A percentile compares a stretch with the other conserved stretches of the same genome.
Evolutionary conservation across 2,888 invertebrate genomes (phyloP).

Genomic region (Neoitamus cyanurus): DNA sequence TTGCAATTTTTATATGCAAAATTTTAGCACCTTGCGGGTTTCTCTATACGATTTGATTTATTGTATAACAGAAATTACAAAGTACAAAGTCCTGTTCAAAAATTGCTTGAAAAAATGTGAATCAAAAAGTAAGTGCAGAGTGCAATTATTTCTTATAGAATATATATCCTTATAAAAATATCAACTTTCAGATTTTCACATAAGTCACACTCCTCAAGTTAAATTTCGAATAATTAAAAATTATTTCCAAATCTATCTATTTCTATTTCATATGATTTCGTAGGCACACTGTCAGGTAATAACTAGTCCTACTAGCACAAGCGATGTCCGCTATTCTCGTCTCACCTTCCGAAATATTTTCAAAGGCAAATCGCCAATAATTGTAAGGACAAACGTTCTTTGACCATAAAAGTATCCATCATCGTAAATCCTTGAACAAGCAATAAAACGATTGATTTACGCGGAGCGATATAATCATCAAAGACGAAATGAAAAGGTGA

Average conservation of each 20-base stretch:
- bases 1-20: too few relatives aligned
- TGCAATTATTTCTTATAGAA: too few relatives aligned
- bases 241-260: not conserved
- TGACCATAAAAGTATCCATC: not conserved
- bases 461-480: not conserved
- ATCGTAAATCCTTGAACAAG: not conserved
- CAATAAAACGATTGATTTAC: slow-evolving; percentile 1
- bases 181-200: too few relatives aligned
- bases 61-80: too few relatives aligned
- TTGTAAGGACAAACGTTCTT: not conserved
- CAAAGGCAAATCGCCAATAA: not conserved
- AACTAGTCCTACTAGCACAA: not conserved
- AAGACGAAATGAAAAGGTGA: not conserved
- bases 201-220: too few relatives aligned
- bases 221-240: not conserved
- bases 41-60: too few relatives aligned
- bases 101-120: too few relatives aligned
- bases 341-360: not conserved
- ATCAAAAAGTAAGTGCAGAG: too few relatives aligned
- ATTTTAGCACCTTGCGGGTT: too few relatives aligned
- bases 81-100: too few relatives aligned
- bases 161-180: too few relatives aligned
- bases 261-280: not conserved
- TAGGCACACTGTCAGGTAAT: not conserved
- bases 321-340: not conserved